Evolutionary conservation across 2,888 invertebrate genomes (phyloP), one percentile per base, ranked within the genome.

Genomic region (Xanthia togata): DNA sequence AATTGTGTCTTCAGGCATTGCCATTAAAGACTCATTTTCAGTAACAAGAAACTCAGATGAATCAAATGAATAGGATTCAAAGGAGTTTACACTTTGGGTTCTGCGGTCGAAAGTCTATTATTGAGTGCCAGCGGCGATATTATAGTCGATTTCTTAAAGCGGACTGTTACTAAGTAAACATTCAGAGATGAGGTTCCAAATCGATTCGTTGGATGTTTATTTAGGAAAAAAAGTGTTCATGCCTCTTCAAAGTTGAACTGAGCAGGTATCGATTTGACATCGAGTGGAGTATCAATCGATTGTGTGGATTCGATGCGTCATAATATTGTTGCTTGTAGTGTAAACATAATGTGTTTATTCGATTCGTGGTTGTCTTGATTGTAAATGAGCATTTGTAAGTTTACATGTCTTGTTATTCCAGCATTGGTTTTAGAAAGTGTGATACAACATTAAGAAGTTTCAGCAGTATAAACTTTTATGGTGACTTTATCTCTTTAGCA

Each of bases 131-230:
- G 53, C 59, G 35, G 35, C 20, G 72, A 64, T 81, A 82, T 78
- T 76, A 68, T 85, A 95, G 94, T 94, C 94, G 94, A 95, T 95
- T 95, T 94, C 93, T 93, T 93, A 91, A 93, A 95, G 92, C 94
- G 93, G 93, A 93, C 93, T 96, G 95, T 96, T 96, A 95, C 96
- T 95, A 95, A 95, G 95, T 95, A 96, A 96, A 96, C 92, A 96
- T 94, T 95, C 88, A 74, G 90, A 92, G 94, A 93, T 94, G 94
- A 93, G 93, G 94, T 88, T 91, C 92, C 93, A 93, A 94, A 95
- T 95, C 94, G 93, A 94, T 95, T 94, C 92, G 92, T 91, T 90
- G 91, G 92, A 93, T 96, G 93, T 96, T 96, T 95, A 94, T 95
- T 96, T 95, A 93, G 92, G 90, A 78, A 91, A 91, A 47, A 91